Percentiles rank a stretch among this genome's conserved stretches.
Conservation (phyloP, 2,888 invertebrate genomes). For the Himalopsyche anomala region DNA sequence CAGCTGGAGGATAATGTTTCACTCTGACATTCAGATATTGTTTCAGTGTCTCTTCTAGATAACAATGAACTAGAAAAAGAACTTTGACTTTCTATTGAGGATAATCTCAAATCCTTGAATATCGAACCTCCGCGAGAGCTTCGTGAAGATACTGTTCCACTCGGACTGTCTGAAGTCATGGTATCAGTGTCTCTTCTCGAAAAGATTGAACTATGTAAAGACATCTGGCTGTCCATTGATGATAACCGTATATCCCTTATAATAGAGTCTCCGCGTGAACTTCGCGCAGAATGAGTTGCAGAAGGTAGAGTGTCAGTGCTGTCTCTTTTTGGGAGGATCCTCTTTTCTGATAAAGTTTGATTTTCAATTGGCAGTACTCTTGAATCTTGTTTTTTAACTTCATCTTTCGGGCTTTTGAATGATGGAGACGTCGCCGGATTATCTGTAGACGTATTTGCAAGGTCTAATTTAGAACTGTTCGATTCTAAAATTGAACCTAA, state of each 20-base stretch:
- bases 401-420: conserved; percentile 46
- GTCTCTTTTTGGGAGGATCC: conserved; percentile 50
- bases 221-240: conserved; percentile 51
- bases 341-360: conserved; percentile 47
- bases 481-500: conserved; percentile 13
- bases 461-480: conserved; percentile 28
- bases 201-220: conserved; percentile 47
- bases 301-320: conserved; percentile 39
- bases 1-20: conserved; percentile 52
- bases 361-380: conserved; percentile 48
- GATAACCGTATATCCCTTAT: conserved; percentile 49
- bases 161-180: conserved; percentile 48
- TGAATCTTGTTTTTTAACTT: conserved; percentile 51
- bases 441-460: neutral
- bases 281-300: conserved; percentile 44
- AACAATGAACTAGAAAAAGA: conserved; percentile 61
- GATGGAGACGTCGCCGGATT: conserved; percentile 36
- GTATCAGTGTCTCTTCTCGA: conserved; percentile 46
- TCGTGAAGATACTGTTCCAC: conserved; percentile 32
- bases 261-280: conserved; percentile 27
- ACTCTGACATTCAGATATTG: conserved; percentile 47
- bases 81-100: conserved; percentile 62
- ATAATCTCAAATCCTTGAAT: conserved; percentile 59
- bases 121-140: conserved; percentile 56
- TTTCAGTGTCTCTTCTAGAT: conserved; percentile 59